These are phyloP conservation scores for Mus pahari DNA, from an alignment of 2,113 vertebrate genomes.

Conservation along the genomic window DNA sequence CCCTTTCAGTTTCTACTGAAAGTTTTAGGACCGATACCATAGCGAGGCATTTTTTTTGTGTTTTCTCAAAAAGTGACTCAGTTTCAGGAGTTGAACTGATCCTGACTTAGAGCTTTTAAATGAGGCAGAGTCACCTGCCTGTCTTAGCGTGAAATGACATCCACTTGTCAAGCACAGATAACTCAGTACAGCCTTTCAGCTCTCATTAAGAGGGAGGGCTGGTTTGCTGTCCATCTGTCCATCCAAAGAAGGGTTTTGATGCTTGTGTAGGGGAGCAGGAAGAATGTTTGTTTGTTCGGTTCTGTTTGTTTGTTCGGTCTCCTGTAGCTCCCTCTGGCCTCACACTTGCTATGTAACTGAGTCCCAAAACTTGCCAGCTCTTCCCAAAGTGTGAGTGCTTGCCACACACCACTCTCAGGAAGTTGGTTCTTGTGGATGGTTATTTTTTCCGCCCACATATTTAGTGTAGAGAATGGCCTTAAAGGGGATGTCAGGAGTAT, in stretches of 20 bases:
- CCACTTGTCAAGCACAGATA: background rate
- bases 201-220: slow-evolving; percentile 10
- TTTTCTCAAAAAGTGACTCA: slow-evolving; percentile 45
- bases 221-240: background rate
- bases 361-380: background rate
- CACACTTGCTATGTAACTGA: background rate
- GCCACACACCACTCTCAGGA: background rate
- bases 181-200: background rate
- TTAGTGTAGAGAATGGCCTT: background rate
- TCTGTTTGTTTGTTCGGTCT: background rate
- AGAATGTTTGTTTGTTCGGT: background rate
- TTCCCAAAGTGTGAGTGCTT: background rate
- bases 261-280: background rate
- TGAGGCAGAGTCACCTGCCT: background rate
- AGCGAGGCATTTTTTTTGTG: slow-evolving; percentile 17
- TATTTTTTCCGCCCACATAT: background rate
- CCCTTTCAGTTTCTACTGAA: background rate
- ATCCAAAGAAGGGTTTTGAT: background rate
- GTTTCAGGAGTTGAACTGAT: slow-evolving; percentile 46
- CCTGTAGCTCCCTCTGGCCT: background rate
- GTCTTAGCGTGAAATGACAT: slow-evolving; percentile 20
- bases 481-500: background rate
- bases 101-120: background rate
- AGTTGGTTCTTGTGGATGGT: background rate
- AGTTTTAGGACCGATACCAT: slow-evolving; percentile 8